Percentiles rank a stretch among this genome's conserved stretches.
phyloP scores from a whole-genome alignment of 2,113 vertebrate species.

The Platichthys stellatus region DNA sequence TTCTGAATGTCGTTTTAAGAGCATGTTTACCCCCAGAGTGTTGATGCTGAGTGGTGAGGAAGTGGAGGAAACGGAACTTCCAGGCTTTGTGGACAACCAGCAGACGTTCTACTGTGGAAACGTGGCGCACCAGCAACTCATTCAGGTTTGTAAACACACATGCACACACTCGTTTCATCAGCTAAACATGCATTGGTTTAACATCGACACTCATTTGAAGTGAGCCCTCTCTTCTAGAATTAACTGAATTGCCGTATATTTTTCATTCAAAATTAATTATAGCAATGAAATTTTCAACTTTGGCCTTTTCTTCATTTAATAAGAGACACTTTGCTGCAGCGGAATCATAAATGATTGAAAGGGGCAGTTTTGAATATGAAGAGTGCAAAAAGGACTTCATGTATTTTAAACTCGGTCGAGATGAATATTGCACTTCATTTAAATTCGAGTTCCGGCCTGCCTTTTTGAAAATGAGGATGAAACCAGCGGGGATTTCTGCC shows the following conservation, averaged over 20 bases:
- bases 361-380: slow-evolving; percentile 25
- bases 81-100: slow-evolving; percentile 96
- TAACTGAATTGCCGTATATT: background rate
- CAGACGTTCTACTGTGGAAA: slow-evolving; percentile 99
- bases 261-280: slow-evolving; percentile 36
- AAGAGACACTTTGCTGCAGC: slow-evolving; percentile 24
- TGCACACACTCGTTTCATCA: background rate
- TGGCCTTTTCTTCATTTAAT: slow-evolving; percentile 40
- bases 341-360: slow-evolving; percentile 55
- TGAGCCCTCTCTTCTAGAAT: background rate
- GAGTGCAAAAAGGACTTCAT: slow-evolving; percentile 25
- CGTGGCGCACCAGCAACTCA: slow-evolving; percentile 93
- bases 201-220: background rate
- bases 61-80: slow-evolving; percentile 96
- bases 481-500: slow-evolving; percentile 42
- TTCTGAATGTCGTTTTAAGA: slow-evolving; percentile 24
- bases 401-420: slow-evolving; percentile 43
- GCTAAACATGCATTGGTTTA: background rate
- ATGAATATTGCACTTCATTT: slow-evolving; percentile 55
- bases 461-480: slow-evolving; percentile 37
- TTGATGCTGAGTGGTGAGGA: slow-evolving; percentile 97
- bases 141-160: slow-evolving; percentile 85
- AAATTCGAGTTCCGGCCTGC: slow-evolving; percentile 47
- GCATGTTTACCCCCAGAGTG: slow-evolving; percentile 81
- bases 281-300: slow-evolving; percentile 43